phyloP scores from a whole-genome alignment of 1,140 invertebrate genomes.

The Leptinotarsa texana region DNA sequence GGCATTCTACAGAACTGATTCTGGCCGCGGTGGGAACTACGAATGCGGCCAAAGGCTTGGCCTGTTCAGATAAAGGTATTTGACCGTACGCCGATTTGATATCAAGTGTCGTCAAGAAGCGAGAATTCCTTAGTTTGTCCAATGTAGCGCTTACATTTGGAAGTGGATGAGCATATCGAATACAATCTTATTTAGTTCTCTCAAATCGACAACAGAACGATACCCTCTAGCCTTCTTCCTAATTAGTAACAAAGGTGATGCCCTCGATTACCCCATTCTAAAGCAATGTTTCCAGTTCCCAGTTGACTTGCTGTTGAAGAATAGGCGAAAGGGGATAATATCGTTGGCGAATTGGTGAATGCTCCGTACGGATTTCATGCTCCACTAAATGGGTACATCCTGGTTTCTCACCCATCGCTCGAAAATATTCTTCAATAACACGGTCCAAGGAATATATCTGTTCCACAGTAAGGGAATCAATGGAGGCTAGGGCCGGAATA shows the following conservation, averaged over 20 bases:
- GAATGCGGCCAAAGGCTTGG: constrained; percentile 45
- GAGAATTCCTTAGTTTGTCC: constrained; percentile 43
- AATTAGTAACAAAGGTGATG: constrained; percentile 32
- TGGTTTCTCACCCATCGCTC: too few species aligned
- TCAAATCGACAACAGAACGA: constrained; percentile 16
- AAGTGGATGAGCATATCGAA: constrained; percentile 16
- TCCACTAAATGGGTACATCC: constrained; percentile 38
- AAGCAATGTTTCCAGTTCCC: constrained; percentile 34
- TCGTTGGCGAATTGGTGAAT: constrained; percentile 26
- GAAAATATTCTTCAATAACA: neutral
- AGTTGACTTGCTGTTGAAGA: constrained; percentile 16
- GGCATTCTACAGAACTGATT: constrained; percentile 42
- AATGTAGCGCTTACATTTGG: constrained; percentile 34
- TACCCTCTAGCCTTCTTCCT: constrained; percentile 29
- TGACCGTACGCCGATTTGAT: too few species aligned
- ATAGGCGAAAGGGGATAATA: neutral
- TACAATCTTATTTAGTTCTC: neutral
- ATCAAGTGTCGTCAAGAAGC: too few species aligned
- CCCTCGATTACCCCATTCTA: neutral
- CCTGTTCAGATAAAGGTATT: too few species aligned
- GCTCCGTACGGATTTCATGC: neutral
- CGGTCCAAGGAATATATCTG: too few species aligned
- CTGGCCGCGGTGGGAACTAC: constrained; percentile 45
- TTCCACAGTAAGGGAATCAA: too few species aligned
- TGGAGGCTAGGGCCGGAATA: too few species aligned